Conservation (phyloP, 2,113 vertebrate species). For the Charina bottae region DNA sequence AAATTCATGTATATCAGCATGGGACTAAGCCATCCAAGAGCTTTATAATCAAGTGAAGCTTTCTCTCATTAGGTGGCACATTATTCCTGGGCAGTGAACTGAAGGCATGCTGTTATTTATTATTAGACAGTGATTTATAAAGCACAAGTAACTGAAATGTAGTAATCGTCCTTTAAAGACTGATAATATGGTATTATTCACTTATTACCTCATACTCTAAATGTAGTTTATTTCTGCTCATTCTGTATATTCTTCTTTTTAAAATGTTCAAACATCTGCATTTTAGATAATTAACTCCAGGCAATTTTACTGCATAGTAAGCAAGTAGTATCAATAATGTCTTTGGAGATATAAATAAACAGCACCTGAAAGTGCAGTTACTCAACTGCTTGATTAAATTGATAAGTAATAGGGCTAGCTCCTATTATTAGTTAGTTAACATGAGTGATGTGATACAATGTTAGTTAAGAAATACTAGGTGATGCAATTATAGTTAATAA, state of each 20-base stretch:
- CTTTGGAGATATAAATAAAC: conserved; percentile 32
- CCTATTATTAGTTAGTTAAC: neutral
- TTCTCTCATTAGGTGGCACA: conserved; percentile 22
- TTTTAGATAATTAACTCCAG: conserved; percentile 50
- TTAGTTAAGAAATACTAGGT: neutral
- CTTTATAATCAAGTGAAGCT: neutral
- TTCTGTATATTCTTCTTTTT: neutral
- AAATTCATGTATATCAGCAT: neutral
- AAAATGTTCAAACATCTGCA: conserved; percentile 42
- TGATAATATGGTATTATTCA: conserved; percentile 39
- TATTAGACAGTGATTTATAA: conserved; percentile 32
- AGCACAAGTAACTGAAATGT: conserved; percentile 20
- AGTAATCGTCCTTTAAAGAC: conserved; percentile 1
- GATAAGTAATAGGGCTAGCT: neutral
- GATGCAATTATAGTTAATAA: neutral
- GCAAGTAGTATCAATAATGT: neutral
- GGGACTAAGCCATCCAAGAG: neutral
- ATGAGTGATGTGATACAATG: neutral
- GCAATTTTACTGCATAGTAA: neutral
- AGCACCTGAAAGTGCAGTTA: neutral
- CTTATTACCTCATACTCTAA: neutral
- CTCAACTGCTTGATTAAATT: neutral
- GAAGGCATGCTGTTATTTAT: conserved; percentile 13
- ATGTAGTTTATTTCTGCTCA: conserved; percentile 34
- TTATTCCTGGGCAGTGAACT: neutral